Conservation (phyloP, 2,113 vertebrate genomes). For the Haliaeetus leucogaster region DNA sequence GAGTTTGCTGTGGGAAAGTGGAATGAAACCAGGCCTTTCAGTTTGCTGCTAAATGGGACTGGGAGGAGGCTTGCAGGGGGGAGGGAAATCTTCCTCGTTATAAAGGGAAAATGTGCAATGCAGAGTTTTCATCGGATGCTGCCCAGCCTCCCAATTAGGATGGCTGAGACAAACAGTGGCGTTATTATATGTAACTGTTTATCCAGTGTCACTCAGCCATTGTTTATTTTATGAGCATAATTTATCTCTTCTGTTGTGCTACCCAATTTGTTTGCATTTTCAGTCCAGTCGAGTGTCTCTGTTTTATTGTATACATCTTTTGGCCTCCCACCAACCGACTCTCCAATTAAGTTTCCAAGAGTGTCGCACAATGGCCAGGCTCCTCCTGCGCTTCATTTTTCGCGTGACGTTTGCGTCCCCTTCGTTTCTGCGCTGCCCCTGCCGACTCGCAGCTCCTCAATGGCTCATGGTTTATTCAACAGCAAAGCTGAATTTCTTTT, state of each 20-base stretch:
- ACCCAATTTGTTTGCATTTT: conserved; percentile 47
- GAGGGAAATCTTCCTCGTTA: conserved; percentile 27
- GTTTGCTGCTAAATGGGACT: conserved; percentile 14
- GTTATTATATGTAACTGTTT: conserved; percentile 36
- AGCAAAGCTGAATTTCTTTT: conserved; percentile 17
- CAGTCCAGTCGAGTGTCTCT: background rate
- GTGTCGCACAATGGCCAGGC: background rate
- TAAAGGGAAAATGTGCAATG: background rate
- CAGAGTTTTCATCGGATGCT: conserved; percentile 6
- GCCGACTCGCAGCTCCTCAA: background rate
- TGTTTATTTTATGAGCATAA: conserved; percentile 27
- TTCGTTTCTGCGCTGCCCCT: background rate
- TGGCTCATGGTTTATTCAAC: conserved; percentile 66
- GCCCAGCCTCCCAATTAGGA: conserved; percentile 61
- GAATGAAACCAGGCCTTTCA: conserved; percentile 55
- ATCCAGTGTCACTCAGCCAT: conserved; percentile 19
- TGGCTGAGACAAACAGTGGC: conserved; percentile 3
- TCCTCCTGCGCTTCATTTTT: background rate
- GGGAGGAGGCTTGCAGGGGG: background rate
- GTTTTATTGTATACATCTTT: background rate
- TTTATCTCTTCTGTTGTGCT: conserved; percentile 33
- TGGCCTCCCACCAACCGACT: conserved; percentile 39
- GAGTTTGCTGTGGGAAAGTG: conserved; percentile 61
- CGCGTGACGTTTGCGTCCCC: background rate
- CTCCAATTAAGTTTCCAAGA: conserved; percentile 26